phyloP scores from a whole-genome alignment of 2,113 vertebrate genomes.

The Pedetes capensis region DNA sequence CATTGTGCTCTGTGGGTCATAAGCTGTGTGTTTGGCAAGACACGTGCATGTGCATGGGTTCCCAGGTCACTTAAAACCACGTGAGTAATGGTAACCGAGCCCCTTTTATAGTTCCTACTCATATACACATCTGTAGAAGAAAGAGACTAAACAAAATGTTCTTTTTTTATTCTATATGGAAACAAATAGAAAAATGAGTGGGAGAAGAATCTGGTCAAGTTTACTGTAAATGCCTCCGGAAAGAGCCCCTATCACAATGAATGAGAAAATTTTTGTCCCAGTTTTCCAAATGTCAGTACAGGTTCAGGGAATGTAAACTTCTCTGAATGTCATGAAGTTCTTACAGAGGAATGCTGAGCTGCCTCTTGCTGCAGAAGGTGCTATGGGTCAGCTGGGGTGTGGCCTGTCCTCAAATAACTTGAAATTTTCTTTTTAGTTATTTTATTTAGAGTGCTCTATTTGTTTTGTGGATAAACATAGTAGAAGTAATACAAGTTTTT shows the following conservation, averaged over 20 bases:
- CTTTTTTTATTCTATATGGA: constrained; percentile 71
- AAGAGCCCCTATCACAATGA: background rate
- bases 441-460: background rate
- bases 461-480: background rate
- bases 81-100: constrained; percentile 61
- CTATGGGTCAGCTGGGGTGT: background rate
- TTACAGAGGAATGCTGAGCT: background rate
- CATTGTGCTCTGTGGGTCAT: background rate
- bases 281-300: background rate
- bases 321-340: background rate
- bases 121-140: constrained; percentile 36
- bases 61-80: background rate
- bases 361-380: background rate
- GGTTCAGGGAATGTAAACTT: background rate
- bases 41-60: background rate
- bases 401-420: background rate
- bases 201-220: constrained; percentile 51
- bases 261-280: background rate
- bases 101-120: constrained; percentile 61
- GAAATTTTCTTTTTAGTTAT: background rate
- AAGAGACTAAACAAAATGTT: constrained; percentile 77
- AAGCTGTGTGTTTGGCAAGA: constrained; percentile 60
- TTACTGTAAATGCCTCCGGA: constrained; percentile 60
- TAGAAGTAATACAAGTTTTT: background rate
- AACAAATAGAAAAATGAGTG: constrained; percentile 69